Base-by-base conservation (phyloP, 2,113 vertebrate species). In the Pipa parva region DNA sequence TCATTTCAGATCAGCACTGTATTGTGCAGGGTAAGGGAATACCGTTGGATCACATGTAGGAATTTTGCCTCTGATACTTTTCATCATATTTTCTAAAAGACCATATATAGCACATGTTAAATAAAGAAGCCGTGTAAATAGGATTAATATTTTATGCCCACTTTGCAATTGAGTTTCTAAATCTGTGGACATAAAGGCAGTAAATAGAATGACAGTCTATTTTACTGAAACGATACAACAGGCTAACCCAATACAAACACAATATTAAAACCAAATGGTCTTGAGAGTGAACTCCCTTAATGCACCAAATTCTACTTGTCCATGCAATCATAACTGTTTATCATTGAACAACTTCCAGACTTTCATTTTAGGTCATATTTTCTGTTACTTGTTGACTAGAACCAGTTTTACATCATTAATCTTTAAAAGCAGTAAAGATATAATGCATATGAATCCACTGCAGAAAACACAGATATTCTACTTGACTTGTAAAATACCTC, bases 401-500 rank as follows among this genome's bases (percentile, higher is more conserved):
- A 74, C 86, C 88, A 89, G 36, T 73, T 88, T 88, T 81, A 83
- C 81, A 87, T 87, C 76, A 73, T 58, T 81, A 78, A 77, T 86
- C 85, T 82, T 80, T 75, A 87, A 83, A 84, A 87, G 83, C 88
- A 82, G 87, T 78, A 77, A 84, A 89, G 91, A 90, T 90, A 83
- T 88, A 78, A 59, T 74, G 77, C 74, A 76, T 78, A 80, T 89
- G 87, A 80, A 83, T 82, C 79, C 77, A 78, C 88, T 87, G 84
- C 87, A 85, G 88, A 74, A 75, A 86, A 87, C 77, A 81, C 78
- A 85, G 86, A 93, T 96, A 93, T 95, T 91, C 89, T 88, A 87
- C 88, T 88, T 88, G 83, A 88, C 94, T 97, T 95, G 92, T 97
- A 95, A 97, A 94, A 89, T 77, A 77, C 86, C 87, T 91, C 85